Percentiles rank a stretch among this genome's conserved stretches.
Conservation (phyloP, 2,888 invertebrate genomes). For the Brachyptera risi region DNA sequence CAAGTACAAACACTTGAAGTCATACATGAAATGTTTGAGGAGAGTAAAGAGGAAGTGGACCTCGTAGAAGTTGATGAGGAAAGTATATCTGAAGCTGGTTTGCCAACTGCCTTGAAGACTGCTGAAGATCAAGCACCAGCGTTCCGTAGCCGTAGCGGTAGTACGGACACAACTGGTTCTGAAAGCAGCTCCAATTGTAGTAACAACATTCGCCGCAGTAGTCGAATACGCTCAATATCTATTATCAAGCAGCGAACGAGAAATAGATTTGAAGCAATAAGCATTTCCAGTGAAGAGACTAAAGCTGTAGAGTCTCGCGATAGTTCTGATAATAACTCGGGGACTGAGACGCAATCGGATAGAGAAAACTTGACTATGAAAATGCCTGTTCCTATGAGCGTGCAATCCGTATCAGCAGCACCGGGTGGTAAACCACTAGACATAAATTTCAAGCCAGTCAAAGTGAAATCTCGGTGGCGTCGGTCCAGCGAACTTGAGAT, state of each 20-base stretch:
- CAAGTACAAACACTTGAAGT: not conserved
- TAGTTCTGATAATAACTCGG: constrained; percentile 40
- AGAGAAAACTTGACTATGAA: constrained; percentile 40
- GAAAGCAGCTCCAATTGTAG: constrained; percentile 45
- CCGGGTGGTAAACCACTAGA: constrained; percentile 40
- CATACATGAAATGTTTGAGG: not conserved
- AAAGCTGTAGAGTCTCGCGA: constrained; percentile 32
- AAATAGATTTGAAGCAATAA: constrained; percentile 18
- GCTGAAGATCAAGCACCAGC: constrained; percentile 35
- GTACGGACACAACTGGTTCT: constrained; percentile 44
- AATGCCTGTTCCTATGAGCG: constrained; percentile 34
- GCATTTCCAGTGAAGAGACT: not conserved
- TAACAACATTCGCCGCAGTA: constrained; percentile 40
- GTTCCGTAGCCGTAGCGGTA: constrained; percentile 43
- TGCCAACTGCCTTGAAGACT: not conserved
- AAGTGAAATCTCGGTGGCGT: constrained; percentile 75
- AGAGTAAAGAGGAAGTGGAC: not conserved
- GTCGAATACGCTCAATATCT: constrained; percentile 62
- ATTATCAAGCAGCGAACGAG: constrained; percentile 55
- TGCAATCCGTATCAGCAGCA: constrained; percentile 37
- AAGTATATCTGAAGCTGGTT: not conserved
- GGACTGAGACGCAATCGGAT: constrained; percentile 42
- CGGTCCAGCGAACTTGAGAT: constrained; percentile 71
- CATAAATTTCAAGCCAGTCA: constrained; percentile 60
- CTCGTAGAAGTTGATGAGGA: not conserved